Base-by-base conservation (phyloP, 1,140 invertebrate genomes). In the Oreohelix idahoensis region DNA sequence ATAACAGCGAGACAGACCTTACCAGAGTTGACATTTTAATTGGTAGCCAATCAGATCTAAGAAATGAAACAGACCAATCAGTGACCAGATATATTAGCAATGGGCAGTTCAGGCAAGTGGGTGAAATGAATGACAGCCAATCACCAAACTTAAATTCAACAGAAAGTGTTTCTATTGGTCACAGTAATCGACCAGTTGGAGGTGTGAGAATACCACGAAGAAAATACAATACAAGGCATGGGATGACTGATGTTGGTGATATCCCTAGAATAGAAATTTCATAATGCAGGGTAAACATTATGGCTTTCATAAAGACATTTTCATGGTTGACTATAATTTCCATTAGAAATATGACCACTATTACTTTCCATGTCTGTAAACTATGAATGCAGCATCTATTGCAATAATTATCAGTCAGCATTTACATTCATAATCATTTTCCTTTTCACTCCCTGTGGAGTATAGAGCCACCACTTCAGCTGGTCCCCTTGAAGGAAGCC, bases 181-280 rank as follows among this genome's bases (percentile, higher is more conserved):
- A 49, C 13, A 49, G n/a, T n/a, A 49, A 35, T 42, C 38, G 38
- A 79, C 51, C 51, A 38, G 13, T 29, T 4, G 11, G 36, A 38
- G 26, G 32, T 13, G 36, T 36, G 26, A 69, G 36, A 66, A 35
- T 39, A 15, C 42, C 58, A 20, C 32, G 77, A 39, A 66, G 53
- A 35, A 79, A 79, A 66, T 39, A 63, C 36, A 63, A 39, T 29
- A 53, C 32, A 51, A 36, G 77, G 66, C 51, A 49, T 36, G 58
- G 58, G 36, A 17, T 79, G 17, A 63, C 39, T 66, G 77, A 39
- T 42, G 17, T 42, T 26, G 23, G 32, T n/a, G 63, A 79, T 69
- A 79, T 79, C 26, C 77, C 77, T 39, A 58, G 63, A 79, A 79
- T 79, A 38, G 77, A 79, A 79, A 79, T 79, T 39, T 66, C 77